Base-by-base conservation (phyloP, 2,888 invertebrate species). In the Folsomia candida region DNA sequence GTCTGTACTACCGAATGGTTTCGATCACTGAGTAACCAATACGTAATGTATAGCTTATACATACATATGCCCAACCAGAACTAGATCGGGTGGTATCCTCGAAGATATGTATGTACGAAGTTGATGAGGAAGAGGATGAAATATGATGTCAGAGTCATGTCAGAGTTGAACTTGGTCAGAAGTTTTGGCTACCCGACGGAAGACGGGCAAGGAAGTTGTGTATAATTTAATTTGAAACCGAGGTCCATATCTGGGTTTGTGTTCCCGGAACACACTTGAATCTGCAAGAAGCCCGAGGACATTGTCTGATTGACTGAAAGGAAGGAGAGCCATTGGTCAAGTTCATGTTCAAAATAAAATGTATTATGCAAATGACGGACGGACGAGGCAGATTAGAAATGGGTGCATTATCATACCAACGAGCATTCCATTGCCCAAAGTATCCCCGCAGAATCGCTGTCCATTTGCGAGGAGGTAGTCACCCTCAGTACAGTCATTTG, bases 191-290 rank as follows among this genome's bases (percentile, higher is more conserved):
- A 47, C 18, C 47, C 47, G 9, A n/a, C 62, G 14, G 29, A 29
- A 29, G 64, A 20, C 9, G 51, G 14, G 65, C 92, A 93, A 2
- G 88, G 86, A 67, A 87, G 81, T 83, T 92, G 90, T 57, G 88
- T 85, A 82, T 90, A 93, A 2, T 85, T 82, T 18, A 93, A 83
- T 9, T 88, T 87, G 83, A 92, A 93, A 20, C 93, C 93, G 73
- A 76, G 22, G 37, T 78, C 75, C 78, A 77, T 75, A 25, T 77
- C 77, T 2, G 74, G 59, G 28, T 78, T 77, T 14, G 54, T 51
- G 11, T 3, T 66, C 59, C 70, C 71, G 14, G 73, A 66, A 37
- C 78, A 78, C 11, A 74, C 26, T 37, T 58, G 62, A 0, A 77
- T 69, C 18, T 63, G 27, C 1, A 71, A 58, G 29, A 68, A 76